Conservation (phyloP, 2,888 invertebrate species). For the Ectemnius continuus region DNA sequence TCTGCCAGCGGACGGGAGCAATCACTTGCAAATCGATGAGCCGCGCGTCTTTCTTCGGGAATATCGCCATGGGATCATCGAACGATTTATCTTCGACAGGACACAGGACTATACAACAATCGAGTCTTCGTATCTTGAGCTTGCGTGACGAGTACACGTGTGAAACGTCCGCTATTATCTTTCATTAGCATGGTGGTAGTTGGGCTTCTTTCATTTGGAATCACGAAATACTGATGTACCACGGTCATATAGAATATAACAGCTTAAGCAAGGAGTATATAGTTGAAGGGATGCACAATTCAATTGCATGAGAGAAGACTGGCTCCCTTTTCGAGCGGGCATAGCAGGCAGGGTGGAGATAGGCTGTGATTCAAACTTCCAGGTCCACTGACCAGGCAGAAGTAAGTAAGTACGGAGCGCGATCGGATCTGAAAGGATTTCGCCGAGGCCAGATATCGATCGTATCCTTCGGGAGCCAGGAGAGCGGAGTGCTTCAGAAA, state of each 20-base stretch:
- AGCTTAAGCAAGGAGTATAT: no score
- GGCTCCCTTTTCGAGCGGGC: not conserved
- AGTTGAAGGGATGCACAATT: not conserved
- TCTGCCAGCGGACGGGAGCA: constrained; percentile 25
- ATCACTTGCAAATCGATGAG: constrained; percentile 45
- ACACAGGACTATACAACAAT: not conserved
- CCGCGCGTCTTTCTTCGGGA: constrained; percentile 24
- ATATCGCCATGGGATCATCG: constrained; percentile 31
- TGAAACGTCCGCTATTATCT: not conserved
- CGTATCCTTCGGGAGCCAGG: constrained; percentile 39
- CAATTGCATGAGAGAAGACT: not conserved
- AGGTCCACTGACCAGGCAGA: constrained; percentile 7
- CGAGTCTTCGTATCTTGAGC: not conserved
- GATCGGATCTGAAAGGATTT: constrained; percentile 37
- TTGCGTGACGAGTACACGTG: not conserved
- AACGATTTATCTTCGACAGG: constrained; percentile 30
- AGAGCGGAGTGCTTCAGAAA: constrained; percentile 4
- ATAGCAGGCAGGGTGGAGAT: not conserved
- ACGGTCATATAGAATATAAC: no score
- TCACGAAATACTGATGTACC: no score
- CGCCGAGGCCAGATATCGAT: constrained; percentile 37
- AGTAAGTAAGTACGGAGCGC: not conserved
- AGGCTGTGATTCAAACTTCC: not conserved
- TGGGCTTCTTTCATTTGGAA: not conserved
- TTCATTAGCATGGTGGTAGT: not conserved